A percentile compares a stretch with the other conserved stretches of the same genome.
phyloP scores from a whole-genome alignment of 2,888 invertebrate species.

The Diabrotica balteata region DNA sequence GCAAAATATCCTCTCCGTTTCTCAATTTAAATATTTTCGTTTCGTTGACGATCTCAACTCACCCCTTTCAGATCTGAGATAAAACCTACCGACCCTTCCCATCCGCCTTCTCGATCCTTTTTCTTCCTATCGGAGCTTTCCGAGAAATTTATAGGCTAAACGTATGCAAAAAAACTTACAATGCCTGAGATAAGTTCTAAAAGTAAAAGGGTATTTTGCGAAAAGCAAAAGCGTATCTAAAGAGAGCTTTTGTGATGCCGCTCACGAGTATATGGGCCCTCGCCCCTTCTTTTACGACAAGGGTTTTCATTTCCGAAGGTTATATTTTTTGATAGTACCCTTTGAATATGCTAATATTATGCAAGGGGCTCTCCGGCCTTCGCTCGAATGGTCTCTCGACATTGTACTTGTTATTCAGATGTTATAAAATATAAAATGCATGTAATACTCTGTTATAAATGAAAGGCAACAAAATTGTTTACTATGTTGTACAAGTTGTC shows the following conservation, averaged over 20 bases:
- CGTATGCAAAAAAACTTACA: slow-evolving; percentile 46
- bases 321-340: slow-evolving; percentile 54
- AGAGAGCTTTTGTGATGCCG: slow-evolving; percentile 53
- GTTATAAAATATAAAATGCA: slow-evolving; percentile 33
- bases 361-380: slow-evolving; percentile 46
- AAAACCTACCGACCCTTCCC: slow-evolving; percentile 1
- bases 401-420: slow-evolving; percentile 25
- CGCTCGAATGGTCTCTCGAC: slow-evolving; percentile 28
- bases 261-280: slow-evolving; percentile 45
- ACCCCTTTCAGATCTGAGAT: slow-evolving; percentile 3
- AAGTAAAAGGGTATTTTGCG: slow-evolving; percentile 56
- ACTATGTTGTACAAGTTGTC: neutral
- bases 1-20: neutral
- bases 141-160: slow-evolving; percentile 38
- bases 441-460: slow-evolving; percentile 31
- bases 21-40: neutral
- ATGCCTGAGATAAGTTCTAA: slow-evolving; percentile 47
- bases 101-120: slow-evolving; percentile 7
- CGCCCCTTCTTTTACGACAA: slow-evolving; percentile 54
- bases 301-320: slow-evolving; percentile 57
- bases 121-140: slow-evolving; percentile 29
- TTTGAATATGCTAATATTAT: slow-evolving; percentile 57
- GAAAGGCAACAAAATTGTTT: slow-evolving; percentile 18
- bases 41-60: neutral
- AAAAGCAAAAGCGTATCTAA: slow-evolving; percentile 58